phyloP scores from a whole-genome alignment of 2,888 invertebrate genomes.

The Myathropa florea region DNA sequence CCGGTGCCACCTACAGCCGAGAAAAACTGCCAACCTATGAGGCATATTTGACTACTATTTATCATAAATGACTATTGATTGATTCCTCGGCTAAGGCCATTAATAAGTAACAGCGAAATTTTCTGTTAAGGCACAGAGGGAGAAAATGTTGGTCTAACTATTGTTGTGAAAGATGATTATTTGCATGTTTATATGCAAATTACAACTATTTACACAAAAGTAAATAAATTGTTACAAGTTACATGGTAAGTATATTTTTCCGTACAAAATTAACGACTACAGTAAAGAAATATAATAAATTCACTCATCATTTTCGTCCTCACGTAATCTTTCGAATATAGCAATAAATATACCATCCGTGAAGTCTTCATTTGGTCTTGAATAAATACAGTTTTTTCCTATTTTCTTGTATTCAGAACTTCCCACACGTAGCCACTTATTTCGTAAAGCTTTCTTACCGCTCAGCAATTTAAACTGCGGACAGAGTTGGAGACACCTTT shows the following conservation, averaged over 20 bases:
- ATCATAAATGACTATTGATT: no score
- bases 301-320: slow-evolving; percentile 17
- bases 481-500: slow-evolving; percentile 76
- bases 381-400: slow-evolving; percentile 89
- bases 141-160: no score
- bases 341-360: slow-evolving; percentile 98
- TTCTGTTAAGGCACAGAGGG: no score
- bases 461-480: slow-evolving; percentile 85
- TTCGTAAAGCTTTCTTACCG: slow-evolving; percentile 83
- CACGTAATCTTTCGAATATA: slow-evolving; percentile 85
- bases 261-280: background rate
- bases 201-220: no score
- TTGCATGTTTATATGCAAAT: no score
- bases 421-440: slow-evolving; percentile 87
- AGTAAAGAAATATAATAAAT: background rate
- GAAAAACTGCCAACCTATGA: no score
- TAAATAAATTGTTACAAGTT: no score
- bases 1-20: no score
- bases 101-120: no score
- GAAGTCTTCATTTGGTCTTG: slow-evolving; percentile 87
- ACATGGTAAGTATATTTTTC: background rate
- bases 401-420: slow-evolving; percentile 85
- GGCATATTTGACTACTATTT: no score
- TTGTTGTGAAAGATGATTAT: no score
- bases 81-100: no score